These are phyloP conservation scores for Enteromius fasciolatus DNA, from an alignment of 2,797 vertebrate genomes.

Conservation along the genomic window DNA sequence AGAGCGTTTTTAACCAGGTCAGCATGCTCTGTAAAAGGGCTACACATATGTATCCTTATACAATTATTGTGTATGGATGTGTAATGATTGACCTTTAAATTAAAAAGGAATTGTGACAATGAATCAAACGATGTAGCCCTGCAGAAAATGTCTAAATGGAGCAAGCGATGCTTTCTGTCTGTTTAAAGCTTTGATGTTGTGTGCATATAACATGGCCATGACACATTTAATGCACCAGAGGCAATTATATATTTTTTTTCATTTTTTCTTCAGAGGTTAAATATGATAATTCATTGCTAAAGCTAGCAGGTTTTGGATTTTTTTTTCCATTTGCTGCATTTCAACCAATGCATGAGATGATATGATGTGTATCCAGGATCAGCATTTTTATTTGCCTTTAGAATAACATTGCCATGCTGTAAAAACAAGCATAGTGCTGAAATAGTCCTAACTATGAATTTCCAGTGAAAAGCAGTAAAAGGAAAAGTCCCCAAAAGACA, in stretches of 20 bases:
- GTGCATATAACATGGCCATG: background rate
- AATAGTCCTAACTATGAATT: background rate
- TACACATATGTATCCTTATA: background rate
- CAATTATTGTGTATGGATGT: background rate
- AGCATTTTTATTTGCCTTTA: background rate
- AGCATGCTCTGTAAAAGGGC: background rate
- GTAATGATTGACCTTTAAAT: slow-evolving; percentile 41
- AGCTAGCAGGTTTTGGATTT: background rate
- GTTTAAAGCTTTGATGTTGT: slow-evolving; percentile 9
- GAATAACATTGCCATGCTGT: background rate
- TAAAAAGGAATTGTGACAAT: slow-evolving; percentile 9
- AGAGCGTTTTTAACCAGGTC: slow-evolving; percentile 5
- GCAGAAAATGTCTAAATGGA: slow-evolving; percentile 15
- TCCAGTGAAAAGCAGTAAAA: background rate
- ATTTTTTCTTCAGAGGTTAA: background rate
- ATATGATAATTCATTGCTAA: background rate
- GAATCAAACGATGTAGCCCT: slow-evolving; percentile 16
- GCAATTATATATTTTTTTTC: background rate
- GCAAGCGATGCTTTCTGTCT: background rate
- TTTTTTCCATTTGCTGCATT: background rate
- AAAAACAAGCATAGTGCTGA: background rate
- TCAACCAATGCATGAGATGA: background rate
- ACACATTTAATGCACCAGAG: slow-evolving; percentile 1
- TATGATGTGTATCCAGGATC: background rate
- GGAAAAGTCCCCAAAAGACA: background rate